These are phyloP conservation scores for Dastarcus helophoroides DNA, from an alignment of 2,888 invertebrate genomes.

Conservation along the genomic window DNA sequence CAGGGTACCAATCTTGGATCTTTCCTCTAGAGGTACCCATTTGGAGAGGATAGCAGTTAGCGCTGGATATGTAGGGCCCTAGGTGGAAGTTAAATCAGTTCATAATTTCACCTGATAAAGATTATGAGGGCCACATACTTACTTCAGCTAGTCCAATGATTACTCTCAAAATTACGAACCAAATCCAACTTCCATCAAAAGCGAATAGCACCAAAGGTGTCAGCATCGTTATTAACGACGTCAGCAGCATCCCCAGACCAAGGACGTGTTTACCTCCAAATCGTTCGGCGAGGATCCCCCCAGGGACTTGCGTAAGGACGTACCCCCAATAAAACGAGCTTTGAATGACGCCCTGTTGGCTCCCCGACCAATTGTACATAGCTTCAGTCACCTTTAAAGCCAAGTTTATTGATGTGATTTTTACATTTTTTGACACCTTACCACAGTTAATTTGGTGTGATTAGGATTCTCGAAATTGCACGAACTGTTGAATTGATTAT, in stretches of 20 bases:
- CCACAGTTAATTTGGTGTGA: constrained; percentile 1
- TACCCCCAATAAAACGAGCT: constrained; percentile 81
- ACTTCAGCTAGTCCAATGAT: constrained; percentile 75
- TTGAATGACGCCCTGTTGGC: constrained; percentile 62
- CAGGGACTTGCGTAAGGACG: constrained; percentile 71
- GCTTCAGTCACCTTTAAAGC: constrained; percentile 7
- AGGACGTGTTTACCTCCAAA: constrained; percentile 79
- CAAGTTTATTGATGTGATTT: not conserved
- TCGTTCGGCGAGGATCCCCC: constrained; percentile 66
- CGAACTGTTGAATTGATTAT: no score
- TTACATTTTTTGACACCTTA: no score
- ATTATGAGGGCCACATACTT: no score
- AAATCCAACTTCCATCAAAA: constrained; percentile 62
- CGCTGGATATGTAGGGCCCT: constrained; percentile 74
- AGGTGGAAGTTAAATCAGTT: constrained; percentile 19
- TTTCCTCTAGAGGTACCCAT: constrained; percentile 69
- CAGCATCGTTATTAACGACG: constrained; percentile 70
- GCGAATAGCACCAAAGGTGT: constrained; percentile 57
- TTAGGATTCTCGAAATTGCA: constrained; percentile 13
- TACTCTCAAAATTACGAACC: constrained; percentile 55
- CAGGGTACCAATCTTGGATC: constrained; percentile 65
- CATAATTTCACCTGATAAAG: not conserved
- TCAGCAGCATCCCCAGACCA: constrained; percentile 69
- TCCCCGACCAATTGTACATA: constrained; percentile 45
- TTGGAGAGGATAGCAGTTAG: constrained; percentile 67